Evolutionary conservation across 1,140 invertebrate species (phyloP).

Genomic region (Philotrypesis tridentata): DNA sequence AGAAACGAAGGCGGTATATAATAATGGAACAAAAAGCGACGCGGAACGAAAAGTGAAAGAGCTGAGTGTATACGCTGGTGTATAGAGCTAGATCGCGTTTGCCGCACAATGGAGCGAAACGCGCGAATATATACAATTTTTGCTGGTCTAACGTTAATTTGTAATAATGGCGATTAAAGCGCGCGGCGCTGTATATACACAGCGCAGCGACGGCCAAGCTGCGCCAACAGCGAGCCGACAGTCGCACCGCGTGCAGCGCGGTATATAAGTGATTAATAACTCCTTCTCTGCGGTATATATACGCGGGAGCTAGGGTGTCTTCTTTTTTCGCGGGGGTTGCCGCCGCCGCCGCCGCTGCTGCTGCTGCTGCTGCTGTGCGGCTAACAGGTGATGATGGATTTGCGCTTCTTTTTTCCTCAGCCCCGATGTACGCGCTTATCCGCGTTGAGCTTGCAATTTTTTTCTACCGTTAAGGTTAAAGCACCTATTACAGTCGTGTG

Average conservation of each 20-base stretch:
- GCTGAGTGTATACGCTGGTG: too few species aligned
- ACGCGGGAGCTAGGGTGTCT: constrained; percentile 8
- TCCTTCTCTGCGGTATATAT: constrained; percentile 21
- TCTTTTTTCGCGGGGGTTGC: constrained; percentile 44
- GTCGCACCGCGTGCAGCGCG: constrained; percentile 68
- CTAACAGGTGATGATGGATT: constrained; percentile 5
- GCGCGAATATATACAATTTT: background rate
- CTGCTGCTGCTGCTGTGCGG: too few species aligned
- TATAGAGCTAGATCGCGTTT: background rate
- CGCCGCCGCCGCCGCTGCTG: too few species aligned
- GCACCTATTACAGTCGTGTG: too few species aligned
- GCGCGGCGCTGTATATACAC: background rate
- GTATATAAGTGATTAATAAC: constrained; percentile 73
- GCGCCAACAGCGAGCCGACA: too few species aligned
- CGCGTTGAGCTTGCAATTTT: background rate
- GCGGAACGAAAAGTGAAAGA: background rate
- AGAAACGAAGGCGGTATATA: too few species aligned
- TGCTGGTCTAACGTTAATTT: constrained; percentile 62
- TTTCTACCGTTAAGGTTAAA: too few species aligned
- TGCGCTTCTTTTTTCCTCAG: background rate
- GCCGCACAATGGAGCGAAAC: background rate
- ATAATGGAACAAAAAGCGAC: background rate
- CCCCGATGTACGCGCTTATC: background rate
- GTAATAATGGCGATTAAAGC: constrained; percentile 72
- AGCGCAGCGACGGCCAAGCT: constrained; percentile 44